Evolutionary conservation across 2,797 vertebrate genomes (phyloP).

Genomic region (Tokudaia tokunoshimensis): DNA sequence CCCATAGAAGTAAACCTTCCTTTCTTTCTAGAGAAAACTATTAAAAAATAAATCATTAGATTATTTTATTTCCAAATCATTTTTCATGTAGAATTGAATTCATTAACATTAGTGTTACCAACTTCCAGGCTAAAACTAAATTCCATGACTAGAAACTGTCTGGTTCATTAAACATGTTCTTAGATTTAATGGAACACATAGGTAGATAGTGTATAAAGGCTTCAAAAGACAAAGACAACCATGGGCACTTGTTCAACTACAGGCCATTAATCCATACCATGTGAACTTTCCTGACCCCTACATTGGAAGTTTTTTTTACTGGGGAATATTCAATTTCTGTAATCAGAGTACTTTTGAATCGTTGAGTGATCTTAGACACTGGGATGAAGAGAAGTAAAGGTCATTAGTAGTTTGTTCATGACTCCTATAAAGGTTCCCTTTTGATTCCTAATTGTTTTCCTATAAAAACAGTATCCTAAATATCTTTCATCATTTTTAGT

Average conservation of each 20-base stretch:
- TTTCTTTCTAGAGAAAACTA: not conserved
- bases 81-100: not conserved
- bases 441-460: slow-evolving; percentile 51
- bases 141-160: slow-evolving; percentile 38
- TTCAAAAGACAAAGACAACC: slow-evolving; percentile 42
- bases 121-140: slow-evolving; percentile 29
- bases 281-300: not conserved
- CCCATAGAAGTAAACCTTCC: not conserved
- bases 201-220: slow-evolving; percentile 30
- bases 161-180: slow-evolving; percentile 37
- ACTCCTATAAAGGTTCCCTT: not conserved
- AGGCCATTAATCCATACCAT: not conserved
- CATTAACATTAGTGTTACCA: not conserved
- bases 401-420: slow-evolving; percentile 7
- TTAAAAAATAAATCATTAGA: slow-evolving; percentile 19
- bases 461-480: slow-evolving; percentile 9
- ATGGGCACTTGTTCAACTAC: not conserved
- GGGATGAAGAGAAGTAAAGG: not conserved
- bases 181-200: slow-evolving; percentile 38
- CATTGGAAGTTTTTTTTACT: slow-evolving; percentile 22
- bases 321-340: slow-evolving; percentile 43
- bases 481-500: not conserved
- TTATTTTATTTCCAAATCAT: not conserved
- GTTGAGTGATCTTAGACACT: not conserved
- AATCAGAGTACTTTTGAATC: slow-evolving; percentile 50